Base-by-base conservation (phyloP, 2,888 invertebrate species). In the Furcula furcula region DNA sequence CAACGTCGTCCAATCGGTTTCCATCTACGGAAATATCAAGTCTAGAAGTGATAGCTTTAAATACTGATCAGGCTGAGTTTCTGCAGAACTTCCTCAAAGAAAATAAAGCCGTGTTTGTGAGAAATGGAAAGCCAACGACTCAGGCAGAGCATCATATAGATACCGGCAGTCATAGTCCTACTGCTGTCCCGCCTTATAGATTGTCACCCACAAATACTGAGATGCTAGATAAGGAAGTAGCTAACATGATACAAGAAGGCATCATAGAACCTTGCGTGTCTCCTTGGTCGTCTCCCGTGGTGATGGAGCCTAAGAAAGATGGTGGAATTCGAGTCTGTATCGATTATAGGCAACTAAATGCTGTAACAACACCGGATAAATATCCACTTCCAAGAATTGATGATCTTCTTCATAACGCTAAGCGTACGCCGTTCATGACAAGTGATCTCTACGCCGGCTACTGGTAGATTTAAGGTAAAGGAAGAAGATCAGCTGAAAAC, bases 121-220 rank as follows among this genome's bases (percentile, higher is more conserved):
- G n/a, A n/a, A n/a, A n/a, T n/a, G n/a, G n/a, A n/a, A n/a, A n/a
- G n/a, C n/a, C n/a, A n/a, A n/a, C n/a, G n/a, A n/a, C n/a, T n/a
- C n/a, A n/a, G n/a, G n/a, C n/a, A n/a, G n/a, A n/a, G n/a, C n/a
- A n/a, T n/a, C n/a, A n/a, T n/a, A n/a, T n/a, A n/a, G n/a, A n/a
- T n/a, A n/a, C n/a, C n/a, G n/a, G n/a, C n/a, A n/a, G n/a, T 10
- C 31, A 31, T 10, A 5, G 4, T 6, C 31, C 31, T 2, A 23
- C 23, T 11, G 14, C 31, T 7, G 23, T 25, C 7, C 31, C 31
- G 1, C 31, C 23, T 14, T 31, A 31, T 23, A n/a, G 31, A 6
- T 7, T 23, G 7, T 18, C 31, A 2, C 23, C 16, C 1, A 10
- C 15, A 4, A 7, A 9, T 7, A 31, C 7, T 9, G 23, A 23